Percentiles rank a stretch among this genome's conserved stretches.
Evolutionary conservation across 2,888 invertebrate genomes (phyloP).

Genomic region (Leucophora obtusa): DNA sequence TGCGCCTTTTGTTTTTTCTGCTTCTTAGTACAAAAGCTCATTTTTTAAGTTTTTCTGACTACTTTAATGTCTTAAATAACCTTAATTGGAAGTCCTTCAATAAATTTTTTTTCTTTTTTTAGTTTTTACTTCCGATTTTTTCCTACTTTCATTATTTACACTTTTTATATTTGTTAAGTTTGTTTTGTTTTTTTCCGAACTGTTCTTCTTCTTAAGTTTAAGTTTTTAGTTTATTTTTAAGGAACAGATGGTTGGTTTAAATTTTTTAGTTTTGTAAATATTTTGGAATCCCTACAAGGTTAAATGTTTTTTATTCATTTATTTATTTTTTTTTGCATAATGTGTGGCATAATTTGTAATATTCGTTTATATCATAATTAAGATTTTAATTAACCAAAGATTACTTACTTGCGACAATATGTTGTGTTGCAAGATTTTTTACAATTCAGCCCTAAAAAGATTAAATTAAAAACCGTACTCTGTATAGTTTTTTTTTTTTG

Average conservation of each 20-base stretch:
- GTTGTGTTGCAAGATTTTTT: conserved; percentile 16
- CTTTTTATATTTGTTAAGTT: conserved; percentile 31
- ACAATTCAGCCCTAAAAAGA: background rate
- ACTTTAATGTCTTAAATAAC: conserved; percentile 56
- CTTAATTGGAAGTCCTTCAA: conserved; percentile 56
- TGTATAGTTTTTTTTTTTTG: too few species aligned
- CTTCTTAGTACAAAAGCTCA: conserved; percentile 10
- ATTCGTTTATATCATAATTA: conserved; percentile 44
- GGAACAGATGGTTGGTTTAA: conserved; percentile 57
- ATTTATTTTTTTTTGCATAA: conserved; percentile 21
- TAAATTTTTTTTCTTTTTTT: conserved; percentile 22
- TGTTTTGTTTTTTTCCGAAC: background rate
- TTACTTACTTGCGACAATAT: conserved; percentile 29
- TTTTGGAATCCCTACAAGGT: conserved; percentile 65
- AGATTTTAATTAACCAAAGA: conserved; percentile 30
- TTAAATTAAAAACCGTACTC: too few species aligned
- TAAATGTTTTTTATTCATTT: conserved; percentile 1
- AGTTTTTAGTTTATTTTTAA: conserved; percentile 32
- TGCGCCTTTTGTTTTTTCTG: conserved; percentile 30
- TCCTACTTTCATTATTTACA: conserved; percentile 55
- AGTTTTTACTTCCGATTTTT: conserved; percentile 66
- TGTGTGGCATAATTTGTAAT: conserved; percentile 52
- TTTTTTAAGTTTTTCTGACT: conserved; percentile 2
- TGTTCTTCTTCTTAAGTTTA: background rate
- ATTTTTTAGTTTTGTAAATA: conserved; percentile 37